phyloP scores from a whole-genome alignment of 2,797 vertebrate species.

The Phoeniculus purpureus region DNA sequence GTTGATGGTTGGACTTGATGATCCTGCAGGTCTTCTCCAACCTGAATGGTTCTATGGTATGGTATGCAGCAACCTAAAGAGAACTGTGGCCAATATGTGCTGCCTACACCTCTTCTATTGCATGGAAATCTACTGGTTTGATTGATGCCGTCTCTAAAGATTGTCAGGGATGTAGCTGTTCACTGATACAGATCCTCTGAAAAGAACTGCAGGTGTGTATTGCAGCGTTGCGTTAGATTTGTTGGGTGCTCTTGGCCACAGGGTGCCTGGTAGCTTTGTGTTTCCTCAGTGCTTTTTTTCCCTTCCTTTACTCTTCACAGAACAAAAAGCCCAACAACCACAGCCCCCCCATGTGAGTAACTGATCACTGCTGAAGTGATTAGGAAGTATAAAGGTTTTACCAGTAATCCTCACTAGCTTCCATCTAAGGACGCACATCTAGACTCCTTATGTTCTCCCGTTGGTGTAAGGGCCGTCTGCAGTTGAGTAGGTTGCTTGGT shows the following conservation, averaged over 20 bases:
- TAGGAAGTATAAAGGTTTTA: neutral
- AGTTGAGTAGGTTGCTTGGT: neutral
- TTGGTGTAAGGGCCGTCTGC: neutral
- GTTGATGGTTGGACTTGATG: no score
- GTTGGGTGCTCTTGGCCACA: neutral
- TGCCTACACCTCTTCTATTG: fast-evolving
- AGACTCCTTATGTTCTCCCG: neutral
- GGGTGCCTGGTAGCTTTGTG: neutral
- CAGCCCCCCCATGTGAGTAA: neutral
- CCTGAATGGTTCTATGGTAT: no score
- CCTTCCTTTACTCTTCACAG: neutral
- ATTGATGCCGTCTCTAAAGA: neutral
- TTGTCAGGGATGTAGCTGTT: neutral
- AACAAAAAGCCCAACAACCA: neutral
- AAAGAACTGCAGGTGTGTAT: neutral
- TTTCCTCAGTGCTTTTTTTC: neutral
- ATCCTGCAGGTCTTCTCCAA: no score
- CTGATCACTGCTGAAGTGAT: neutral
- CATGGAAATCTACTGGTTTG: neutral
- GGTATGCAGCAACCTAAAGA: neutral
- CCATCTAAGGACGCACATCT: neutral
- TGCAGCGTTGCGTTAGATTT: neutral
- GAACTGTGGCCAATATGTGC: neutral
- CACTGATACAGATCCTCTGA: neutral
- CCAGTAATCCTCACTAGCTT: neutral